Evolutionary conservation across 2,797 vertebrate genomes (phyloP).

Genomic region (Ataeniobius toweri): DNA sequence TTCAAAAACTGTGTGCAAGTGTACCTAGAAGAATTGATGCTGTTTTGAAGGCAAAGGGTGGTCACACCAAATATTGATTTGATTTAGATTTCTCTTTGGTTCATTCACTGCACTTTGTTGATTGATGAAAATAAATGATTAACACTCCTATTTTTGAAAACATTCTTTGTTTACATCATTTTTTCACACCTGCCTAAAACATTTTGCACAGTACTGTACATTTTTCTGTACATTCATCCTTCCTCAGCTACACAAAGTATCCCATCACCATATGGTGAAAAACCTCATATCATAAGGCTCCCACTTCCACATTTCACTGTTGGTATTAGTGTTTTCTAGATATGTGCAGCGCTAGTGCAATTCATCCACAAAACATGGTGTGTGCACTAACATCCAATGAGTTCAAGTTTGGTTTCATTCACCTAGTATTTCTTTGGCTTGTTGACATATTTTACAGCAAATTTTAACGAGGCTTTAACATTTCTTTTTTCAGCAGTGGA

Average conservation of each 20-base stretch:
- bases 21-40: conserved; percentile 2
- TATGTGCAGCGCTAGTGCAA: not conserved
- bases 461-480: not conserved
- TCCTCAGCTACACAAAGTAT: too few species aligned
- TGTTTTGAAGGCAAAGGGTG: conserved; percentile 51
- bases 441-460: not conserved
- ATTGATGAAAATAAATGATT: too few species aligned
- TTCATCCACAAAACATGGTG: not conserved
- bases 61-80: conserved; percentile 36
- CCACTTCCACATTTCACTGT: not conserved
- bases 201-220: too few species aligned
- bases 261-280: not conserved
- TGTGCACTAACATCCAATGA: not conserved
- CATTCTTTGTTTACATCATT: too few species aligned
- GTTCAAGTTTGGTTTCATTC: not conserved
- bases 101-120: too few species aligned
- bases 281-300: not conserved
- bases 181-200: too few species aligned
- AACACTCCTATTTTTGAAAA: too few species aligned
- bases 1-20: not conserved
- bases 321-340: not conserved
- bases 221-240: too few species aligned
- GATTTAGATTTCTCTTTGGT: not conserved
- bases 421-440: not conserved
- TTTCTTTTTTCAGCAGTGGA: not conserved